Evolutionary conservation across 2,113 vertebrate genomes (phyloP).

Genomic region (Sylvietta virens): DNA sequence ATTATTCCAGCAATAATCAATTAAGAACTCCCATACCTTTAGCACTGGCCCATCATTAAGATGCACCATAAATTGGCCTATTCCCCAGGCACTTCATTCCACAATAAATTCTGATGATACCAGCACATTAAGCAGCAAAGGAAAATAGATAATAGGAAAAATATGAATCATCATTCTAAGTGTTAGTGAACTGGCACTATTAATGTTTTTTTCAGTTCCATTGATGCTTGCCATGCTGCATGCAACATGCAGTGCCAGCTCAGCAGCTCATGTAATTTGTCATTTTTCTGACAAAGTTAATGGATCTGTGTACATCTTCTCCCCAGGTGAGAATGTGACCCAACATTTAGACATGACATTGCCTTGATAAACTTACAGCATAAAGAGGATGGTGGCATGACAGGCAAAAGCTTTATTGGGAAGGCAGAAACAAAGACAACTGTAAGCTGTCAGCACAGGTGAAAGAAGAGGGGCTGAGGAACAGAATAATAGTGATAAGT

Average conservation of each 20-base stretch:
- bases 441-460: constrained; percentile 19
- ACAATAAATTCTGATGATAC: not conserved
- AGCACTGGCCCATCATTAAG: not conserved
- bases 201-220: not conserved
- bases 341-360: not conserved
- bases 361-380: not conserved
- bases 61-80: not conserved
- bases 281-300: not conserved
- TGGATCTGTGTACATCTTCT: not conserved
- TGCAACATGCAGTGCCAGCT: not conserved
- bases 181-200: not conserved
- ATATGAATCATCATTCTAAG: not conserved
- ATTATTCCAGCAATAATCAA: not conserved
- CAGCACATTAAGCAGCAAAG: not conserved
- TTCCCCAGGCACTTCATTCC: not conserved
- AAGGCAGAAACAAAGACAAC: not conserved
- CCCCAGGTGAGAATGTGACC: not conserved
- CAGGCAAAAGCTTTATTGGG: not conserved
- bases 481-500: not conserved
- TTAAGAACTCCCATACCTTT: not conserved
- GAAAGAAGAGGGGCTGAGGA: not conserved
- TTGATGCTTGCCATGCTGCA: not conserved
- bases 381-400: not conserved
- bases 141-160: not conserved
- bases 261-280: not conserved